phyloP scores from a whole-genome alignment of 2,113 vertebrate genomes.

The Recurvirostra avosetta region DNA sequence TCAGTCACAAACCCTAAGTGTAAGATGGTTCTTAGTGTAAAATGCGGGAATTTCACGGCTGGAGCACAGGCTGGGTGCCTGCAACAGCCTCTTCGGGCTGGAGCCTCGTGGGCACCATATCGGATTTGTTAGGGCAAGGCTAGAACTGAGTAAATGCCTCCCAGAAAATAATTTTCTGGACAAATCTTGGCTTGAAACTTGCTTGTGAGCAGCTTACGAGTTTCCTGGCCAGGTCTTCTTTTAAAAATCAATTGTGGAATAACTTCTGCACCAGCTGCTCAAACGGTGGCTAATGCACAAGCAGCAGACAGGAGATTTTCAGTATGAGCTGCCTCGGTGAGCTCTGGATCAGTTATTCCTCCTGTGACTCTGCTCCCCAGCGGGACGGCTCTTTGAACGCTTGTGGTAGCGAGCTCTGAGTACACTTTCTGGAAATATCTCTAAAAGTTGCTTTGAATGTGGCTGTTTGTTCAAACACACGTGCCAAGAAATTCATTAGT shows the following conservation, averaged over 20 bases:
- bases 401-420: not conserved
- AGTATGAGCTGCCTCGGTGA: not conserved
- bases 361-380: not conserved
- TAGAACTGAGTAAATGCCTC: not conserved
- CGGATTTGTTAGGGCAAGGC: not conserved
- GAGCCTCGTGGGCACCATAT: accelerated
- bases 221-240: not conserved
- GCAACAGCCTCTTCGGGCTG: not conserved
- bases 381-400: not conserved
- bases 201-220: not conserved
- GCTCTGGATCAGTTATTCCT: not conserved
- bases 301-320: not conserved
- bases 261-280: not conserved
- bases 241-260: not conserved
- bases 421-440: not conserved
- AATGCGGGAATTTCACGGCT: not conserved
- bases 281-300: not conserved
- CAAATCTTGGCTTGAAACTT: not conserved
- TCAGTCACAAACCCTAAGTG: not conserved
- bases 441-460: not conserved
- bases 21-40: not conserved
- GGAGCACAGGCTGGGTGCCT: not conserved
- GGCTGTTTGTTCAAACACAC: not conserved
- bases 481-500: conserved; percentile 34
- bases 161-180: not conserved